Evolutionary conservation across 2,888 invertebrate genomes (phyloP).

Genomic region (Andrena fulva): DNA sequence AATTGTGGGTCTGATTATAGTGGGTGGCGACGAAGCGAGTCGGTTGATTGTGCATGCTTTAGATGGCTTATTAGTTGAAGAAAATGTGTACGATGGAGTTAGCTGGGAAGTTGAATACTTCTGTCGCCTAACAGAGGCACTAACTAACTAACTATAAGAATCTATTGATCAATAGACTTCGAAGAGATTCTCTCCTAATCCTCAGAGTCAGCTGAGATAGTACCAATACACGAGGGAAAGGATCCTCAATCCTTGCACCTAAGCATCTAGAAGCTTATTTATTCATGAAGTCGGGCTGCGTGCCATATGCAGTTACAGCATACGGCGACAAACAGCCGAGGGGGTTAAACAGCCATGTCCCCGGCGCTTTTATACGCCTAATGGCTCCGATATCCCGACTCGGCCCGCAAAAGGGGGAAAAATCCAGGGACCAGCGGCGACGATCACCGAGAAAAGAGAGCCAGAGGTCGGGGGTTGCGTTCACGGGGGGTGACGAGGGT

Average conservation of each 20-base stretch:
- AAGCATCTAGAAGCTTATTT: slow-evolving; percentile 15
- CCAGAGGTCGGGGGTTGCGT: slow-evolving; percentile 16
- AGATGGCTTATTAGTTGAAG: too few relatives aligned
- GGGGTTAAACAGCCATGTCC: slow-evolving; percentile 45
- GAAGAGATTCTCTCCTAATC: not conserved
- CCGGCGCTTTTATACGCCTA: slow-evolving; percentile 69
- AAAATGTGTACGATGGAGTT: too few relatives aligned
- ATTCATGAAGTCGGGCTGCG: slow-evolving; percentile 52
- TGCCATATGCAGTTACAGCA: slow-evolving; percentile 58
- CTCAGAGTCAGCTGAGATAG: not conserved
- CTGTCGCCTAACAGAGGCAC: too few relatives aligned
- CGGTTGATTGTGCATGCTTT: too few relatives aligned
- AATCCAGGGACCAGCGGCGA: slow-evolving; percentile 44
- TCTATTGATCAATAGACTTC: too few relatives aligned
- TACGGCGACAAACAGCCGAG: slow-evolving; percentile 44
- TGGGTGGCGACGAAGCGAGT: too few relatives aligned
- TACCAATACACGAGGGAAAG: not conserved
- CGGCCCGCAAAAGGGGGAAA: slow-evolving; percentile 50
- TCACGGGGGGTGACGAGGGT: slow-evolving; percentile 47
- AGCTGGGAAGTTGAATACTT: too few relatives aligned
- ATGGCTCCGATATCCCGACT: slow-evolving; percentile 66
- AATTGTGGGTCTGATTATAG: too few relatives aligned
- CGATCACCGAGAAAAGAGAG: slow-evolving; percentile 22
- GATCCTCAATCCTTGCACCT: slow-evolving; percentile 8
- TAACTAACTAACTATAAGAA: too few relatives aligned